Percentiles rank a stretch among this genome's conserved stretches.
phyloP scores from a whole-genome alignment of 2,888 invertebrate species.

The Pyrochroa serraticornis region DNA sequence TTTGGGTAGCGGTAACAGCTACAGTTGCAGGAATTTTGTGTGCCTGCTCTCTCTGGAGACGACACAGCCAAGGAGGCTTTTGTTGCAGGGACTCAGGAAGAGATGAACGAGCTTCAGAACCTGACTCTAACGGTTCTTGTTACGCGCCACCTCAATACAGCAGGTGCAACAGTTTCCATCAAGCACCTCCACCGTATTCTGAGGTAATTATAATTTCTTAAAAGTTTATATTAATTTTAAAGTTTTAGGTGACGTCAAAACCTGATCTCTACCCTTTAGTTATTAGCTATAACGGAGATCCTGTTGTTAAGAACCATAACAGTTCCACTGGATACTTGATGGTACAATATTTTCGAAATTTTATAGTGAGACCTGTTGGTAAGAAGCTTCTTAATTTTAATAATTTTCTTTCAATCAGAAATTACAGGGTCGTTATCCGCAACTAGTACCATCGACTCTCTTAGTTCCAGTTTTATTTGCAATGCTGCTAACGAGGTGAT shows the following conservation, averaged over 20 bases:
- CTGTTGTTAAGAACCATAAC: constrained; percentile 67
- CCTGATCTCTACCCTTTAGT: constrained; percentile 86
- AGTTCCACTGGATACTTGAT: constrained; percentile 78
- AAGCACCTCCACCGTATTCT: constrained; percentile 83
- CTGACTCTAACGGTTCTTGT: constrained; percentile 78
- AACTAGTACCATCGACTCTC: constrained; percentile 84
- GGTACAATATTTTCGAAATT: constrained; percentile 84
- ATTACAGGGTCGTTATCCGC: constrained; percentile 76
- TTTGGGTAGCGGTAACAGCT: constrained; percentile 68
- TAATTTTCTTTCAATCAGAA: constrained; percentile 46
- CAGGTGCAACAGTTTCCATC: constrained; percentile 82
- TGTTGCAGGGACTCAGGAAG: constrained; percentile 52
- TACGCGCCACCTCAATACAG: constrained; percentile 85
- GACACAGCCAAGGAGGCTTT: constrained; percentile 56
- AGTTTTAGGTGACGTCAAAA: constrained; percentile 77
- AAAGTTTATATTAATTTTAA: constrained; percentile 4
- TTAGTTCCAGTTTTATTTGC: constrained; percentile 87
- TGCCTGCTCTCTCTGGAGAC: constrained; percentile 70
- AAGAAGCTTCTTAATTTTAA: constrained; percentile 46
- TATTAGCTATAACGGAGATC: constrained; percentile 77
- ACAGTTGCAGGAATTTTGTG: constrained; percentile 73
- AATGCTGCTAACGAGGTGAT: constrained; percentile 81
- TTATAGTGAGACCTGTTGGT: constrained; percentile 76
- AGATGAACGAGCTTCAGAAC: constrained; percentile 70
- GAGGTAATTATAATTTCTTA: constrained; percentile 64